phyloP scores from a whole-genome alignment of 2,797 vertebrate species.

The Tauraco hartlaubi region DNA sequence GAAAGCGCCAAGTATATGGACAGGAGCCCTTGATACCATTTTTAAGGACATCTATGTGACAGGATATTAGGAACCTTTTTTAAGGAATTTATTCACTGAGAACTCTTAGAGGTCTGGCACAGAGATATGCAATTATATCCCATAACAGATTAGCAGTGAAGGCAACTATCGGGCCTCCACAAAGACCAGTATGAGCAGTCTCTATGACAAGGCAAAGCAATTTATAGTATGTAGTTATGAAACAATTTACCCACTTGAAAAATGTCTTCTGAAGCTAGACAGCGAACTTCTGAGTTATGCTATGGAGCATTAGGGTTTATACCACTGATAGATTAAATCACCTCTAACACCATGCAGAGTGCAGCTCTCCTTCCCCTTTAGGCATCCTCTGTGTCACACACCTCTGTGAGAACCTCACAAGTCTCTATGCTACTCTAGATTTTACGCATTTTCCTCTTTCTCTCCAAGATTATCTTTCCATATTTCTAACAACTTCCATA shows the following conservation, averaged over 20 bases:
- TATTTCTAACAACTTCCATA: not conserved
- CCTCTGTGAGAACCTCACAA: not conserved
- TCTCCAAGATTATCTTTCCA: not conserved
- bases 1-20: not conserved
- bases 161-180: rapidly evolving
- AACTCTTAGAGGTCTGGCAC: not conserved
- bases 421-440: not conserved
- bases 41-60: not conserved
- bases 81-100: not conserved
- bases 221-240: not conserved
- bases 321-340: not conserved
- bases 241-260: not conserved
- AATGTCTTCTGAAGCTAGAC: not conserved
- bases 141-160: not conserved
- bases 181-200: not conserved
- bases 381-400: not conserved
- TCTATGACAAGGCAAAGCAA: not conserved
- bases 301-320: not conserved
- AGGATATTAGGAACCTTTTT: not conserved
- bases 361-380: not conserved
- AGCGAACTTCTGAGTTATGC: not conserved
- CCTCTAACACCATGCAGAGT: not conserved
- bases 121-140: not conserved
- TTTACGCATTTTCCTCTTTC: not conserved
- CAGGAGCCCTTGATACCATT: not conserved